A percentile compares a stretch with the other conserved stretches of the same genome.
These are phyloP conservation scores for Desmophyllum pertusum DNA, from an alignment of 92 coral and sea anemone genomes.

Conservation along the genomic window DNA sequence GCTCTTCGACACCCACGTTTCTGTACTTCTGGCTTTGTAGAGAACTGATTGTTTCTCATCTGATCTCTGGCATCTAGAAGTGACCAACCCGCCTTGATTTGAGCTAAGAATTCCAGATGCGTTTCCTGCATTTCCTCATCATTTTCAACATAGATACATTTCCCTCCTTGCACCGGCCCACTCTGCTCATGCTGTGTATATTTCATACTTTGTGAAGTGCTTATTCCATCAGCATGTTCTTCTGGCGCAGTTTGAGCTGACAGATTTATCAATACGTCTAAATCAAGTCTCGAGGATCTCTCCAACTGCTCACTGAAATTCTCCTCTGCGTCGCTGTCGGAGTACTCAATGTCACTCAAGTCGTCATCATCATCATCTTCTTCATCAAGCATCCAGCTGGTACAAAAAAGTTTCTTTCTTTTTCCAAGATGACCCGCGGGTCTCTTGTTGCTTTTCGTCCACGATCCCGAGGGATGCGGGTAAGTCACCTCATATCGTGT, in stretches of 20 bases:
- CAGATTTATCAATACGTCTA: not conserved
- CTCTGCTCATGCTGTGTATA: not conserved
- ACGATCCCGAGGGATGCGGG: conserved; percentile 50
- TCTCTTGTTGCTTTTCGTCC: conserved; percentile 20
- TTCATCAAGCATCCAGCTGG: not conserved
- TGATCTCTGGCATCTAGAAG: conserved; percentile 18
- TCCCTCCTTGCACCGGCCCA: not conserved
- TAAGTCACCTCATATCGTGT: conserved; percentile 63
- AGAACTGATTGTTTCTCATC: not conserved
- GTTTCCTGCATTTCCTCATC: conserved; percentile 21
- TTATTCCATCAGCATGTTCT: not conserved
- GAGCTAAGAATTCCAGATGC: conserved; percentile 12
- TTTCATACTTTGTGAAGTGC: not conserved
- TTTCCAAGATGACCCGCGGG: conserved; percentile 8
- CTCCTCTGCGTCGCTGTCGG: not conserved
- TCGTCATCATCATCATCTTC: conserved; percentile 25
- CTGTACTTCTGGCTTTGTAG: not conserved
- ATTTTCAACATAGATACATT: conserved; percentile 37
- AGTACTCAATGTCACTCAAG: not conserved
- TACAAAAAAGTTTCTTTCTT: conserved; percentile 5
- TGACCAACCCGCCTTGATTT: conserved; percentile 17
- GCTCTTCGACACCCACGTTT: not conserved
- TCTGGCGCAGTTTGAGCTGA: not conserved
- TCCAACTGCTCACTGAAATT: not conserved
- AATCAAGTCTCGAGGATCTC: not conserved